phyloP scores from a whole-genome alignment of 2,797 vertebrate species.

The Scleropages formosus region DNA sequence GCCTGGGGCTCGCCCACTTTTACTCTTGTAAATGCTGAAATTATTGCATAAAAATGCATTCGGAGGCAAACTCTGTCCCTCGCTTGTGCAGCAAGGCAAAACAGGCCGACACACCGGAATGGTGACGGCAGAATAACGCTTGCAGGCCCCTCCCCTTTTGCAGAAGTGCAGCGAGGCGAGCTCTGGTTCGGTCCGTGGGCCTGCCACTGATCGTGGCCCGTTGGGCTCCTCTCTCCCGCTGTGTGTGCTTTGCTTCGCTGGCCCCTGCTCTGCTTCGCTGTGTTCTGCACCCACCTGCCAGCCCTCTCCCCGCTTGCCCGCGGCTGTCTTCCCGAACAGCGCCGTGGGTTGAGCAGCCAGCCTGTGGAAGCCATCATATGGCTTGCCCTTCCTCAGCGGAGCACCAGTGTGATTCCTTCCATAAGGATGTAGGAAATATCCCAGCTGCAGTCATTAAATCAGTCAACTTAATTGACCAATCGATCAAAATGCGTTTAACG shows the following conservation, averaged over 20 bases:
- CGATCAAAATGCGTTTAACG: too few relatives aligned
- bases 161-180: not conserved
- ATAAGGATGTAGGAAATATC: not conserved
- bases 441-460: not conserved
- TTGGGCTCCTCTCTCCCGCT: not conserved
- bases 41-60: not conserved
- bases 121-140: conserved; percentile 26
- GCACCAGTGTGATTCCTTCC: not conserved
- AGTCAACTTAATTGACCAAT: too few relatives aligned
- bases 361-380: too few relatives aligned
- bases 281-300: not conserved
- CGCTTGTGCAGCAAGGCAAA: not conserved
- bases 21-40: not conserved
- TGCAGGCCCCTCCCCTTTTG: not conserved
- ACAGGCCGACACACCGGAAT: conserved; percentile 2
- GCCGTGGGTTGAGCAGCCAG: not conserved
- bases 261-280: conserved; percentile 12
- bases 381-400: not conserved
- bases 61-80: not conserved
- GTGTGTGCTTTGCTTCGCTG: conserved; percentile 21
- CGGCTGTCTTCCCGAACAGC: not conserved
- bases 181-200: not conserved
- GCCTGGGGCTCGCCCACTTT: not conserved
- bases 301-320: not conserved
- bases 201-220: not conserved